phyloP scores from a whole-genome alignment of 2,797 vertebrate species.

The Rhinatrema bivittatum region DNA sequence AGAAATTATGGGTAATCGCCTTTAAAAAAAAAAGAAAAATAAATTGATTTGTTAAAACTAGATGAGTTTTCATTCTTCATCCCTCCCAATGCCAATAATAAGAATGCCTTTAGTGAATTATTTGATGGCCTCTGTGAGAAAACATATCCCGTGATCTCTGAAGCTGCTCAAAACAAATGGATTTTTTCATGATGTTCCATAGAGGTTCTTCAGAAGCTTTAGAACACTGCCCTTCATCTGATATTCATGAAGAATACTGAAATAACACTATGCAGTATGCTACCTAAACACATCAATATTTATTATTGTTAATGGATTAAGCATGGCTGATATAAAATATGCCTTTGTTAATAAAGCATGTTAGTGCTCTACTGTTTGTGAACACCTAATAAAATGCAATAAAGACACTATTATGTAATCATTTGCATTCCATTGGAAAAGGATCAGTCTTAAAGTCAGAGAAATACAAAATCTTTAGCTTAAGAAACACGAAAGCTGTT shows the following conservation, averaged over 20 bases:
- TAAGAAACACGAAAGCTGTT: too few species aligned
- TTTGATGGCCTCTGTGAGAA: slow-evolving; percentile 22
- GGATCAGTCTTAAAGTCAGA: too few species aligned
- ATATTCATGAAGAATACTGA: slow-evolving; percentile 10
- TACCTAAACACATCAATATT: background rate
- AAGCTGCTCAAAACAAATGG: background rate
- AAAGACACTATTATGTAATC: too few species aligned
- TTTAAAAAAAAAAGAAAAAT: too few species aligned
- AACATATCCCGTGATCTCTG: slow-evolving; percentile 14
- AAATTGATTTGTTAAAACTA: slow-evolving; percentile 10
- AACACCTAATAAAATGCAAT: too few species aligned
- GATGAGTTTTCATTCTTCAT: slow-evolving; percentile 5
- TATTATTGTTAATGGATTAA: rapidly evolving
- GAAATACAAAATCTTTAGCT: too few species aligned
- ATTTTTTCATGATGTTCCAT: background rate
- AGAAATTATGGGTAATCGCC: too few species aligned
- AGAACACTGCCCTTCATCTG: slow-evolving; percentile 15
- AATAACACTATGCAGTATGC: background rate
- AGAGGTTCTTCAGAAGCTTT: background rate
- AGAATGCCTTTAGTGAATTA: slow-evolving; percentile 3
- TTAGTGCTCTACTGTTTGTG: too few species aligned
- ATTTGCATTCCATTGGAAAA: too few species aligned
- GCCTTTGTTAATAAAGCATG: too few species aligned
- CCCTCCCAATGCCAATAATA: slow-evolving; percentile 12
- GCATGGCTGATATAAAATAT: rapidly evolving